Evolutionary conservation across 2,888 invertebrate genomes (phyloP), one percentile per base, ranked within the genome.

Genomic region (Crocallis elinguaria): DNA sequence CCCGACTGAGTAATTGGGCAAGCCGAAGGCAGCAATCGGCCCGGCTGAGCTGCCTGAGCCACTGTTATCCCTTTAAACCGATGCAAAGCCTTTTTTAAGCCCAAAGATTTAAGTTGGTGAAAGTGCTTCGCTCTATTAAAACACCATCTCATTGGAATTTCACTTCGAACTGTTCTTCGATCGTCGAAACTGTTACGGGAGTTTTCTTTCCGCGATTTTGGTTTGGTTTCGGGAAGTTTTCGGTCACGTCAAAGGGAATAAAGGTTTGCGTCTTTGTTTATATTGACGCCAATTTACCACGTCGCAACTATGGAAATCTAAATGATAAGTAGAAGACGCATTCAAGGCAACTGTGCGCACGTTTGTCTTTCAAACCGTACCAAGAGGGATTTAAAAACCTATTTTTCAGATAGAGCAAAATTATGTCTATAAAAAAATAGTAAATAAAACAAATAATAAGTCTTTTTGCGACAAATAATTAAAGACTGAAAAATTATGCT

Each of bases 31-130:
- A 83, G 79, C 84, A 83, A 87, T 87, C 86, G 86, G 83, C 82
- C 76, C 78, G 73, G 12, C 37, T 14, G 32, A 32, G 32, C 32
- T 1, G 35, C 72, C 73, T 82, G 83, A 88, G 86, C 88, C 86
- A 73, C 69, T 75, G 71, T 84, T 82, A 90, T 89, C 89, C 89
- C 88, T 88, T 88, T 87, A 89, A 90, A 90, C 89, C 90, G 75
- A 86, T 82, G 81, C 75, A 88, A 88, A 90, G 90, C 89, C 88
- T 89, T 89, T 89, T 88, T 89, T 88, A 89, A 89, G 89, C 89
- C 87, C 73, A 83, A 87, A 89, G 89, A 86, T 90, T 90, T 88
- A 89, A 90, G 89, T 89, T 90, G 85, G 87, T 79, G 86, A 88
- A 89, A 90, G 86, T 88, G 84, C 81, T 81, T 74, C 77, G 84